These are phyloP conservation scores for Pseudomyrmex gracilis DNA, from an alignment of 1,140 invertebrate species.

Conservation along the genomic window DNA sequence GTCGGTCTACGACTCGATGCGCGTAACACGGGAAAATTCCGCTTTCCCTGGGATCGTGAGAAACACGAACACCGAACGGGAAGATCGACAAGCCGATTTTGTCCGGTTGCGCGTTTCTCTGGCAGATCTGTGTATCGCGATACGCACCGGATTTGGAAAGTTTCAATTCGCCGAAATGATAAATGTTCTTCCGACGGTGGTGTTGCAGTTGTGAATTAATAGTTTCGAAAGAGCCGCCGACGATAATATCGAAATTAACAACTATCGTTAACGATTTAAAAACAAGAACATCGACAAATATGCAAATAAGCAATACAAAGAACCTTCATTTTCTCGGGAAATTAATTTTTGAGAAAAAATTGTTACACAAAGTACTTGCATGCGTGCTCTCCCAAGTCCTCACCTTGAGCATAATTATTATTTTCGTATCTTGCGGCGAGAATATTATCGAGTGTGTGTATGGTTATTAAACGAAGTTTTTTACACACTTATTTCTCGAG, in stretches of 20 bases:
- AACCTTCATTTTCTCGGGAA: neutral
- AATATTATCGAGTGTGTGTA: neutral
- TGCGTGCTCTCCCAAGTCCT: neutral
- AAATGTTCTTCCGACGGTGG: neutral
- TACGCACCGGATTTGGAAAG: conserved; percentile 23
- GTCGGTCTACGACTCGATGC: neutral
- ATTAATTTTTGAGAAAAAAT: conserved; percentile 2
- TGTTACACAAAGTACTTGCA: neutral
- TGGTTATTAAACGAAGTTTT: no score
- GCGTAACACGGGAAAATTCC: conserved; percentile 15
- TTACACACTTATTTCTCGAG: neutral
- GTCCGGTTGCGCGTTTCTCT: conserved; percentile 4
- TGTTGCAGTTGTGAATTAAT: neutral
- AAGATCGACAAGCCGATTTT: conserved; percentile 10
- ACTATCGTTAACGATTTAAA: neutral
- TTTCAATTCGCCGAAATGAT: neutral
- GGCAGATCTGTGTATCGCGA: neutral
- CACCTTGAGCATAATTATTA: conserved; percentile 32
- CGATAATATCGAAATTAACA: neutral
- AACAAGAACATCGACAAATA: neutral
- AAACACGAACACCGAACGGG: neutral
- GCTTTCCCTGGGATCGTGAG: conserved; percentile 47
- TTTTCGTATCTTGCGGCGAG: conserved; percentile 33
- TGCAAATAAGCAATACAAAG: neutral
- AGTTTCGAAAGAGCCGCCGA: neutral